A percentile compares a stretch with the other conserved stretches of the same genome.
Conservation (phyloP, 2,888 invertebrate species). For the Drosophila anceps region DNA sequence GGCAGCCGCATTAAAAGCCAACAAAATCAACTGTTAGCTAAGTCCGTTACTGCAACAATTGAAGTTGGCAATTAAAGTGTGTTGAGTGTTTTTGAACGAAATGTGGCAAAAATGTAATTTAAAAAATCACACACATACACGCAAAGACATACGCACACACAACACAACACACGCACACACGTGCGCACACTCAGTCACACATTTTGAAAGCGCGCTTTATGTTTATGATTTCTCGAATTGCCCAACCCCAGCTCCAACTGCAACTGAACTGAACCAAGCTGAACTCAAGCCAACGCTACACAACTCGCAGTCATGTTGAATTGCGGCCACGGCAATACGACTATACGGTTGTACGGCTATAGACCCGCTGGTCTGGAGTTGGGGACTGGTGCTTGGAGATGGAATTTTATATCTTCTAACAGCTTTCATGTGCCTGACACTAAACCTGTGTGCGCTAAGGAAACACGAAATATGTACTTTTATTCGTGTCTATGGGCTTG, state of each 20-base stretch:
- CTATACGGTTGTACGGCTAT: slow-evolving; percentile 12
- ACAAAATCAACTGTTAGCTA: slow-evolving; percentile 58
- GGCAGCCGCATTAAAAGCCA: slow-evolving; percentile 48
- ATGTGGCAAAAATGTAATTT: slow-evolving; percentile 77
- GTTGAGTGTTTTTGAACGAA: slow-evolving; percentile 65
- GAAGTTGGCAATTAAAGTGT: slow-evolving; percentile 70
- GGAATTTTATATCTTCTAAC: slow-evolving; percentile 62
- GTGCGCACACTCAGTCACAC: slow-evolving; percentile 15
- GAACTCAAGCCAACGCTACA: slow-evolving; percentile 49
- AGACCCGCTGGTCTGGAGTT: neutral
- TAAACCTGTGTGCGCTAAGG: slow-evolving; percentile 45
- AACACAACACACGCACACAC: slow-evolving; percentile 28
- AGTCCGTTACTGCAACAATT: slow-evolving; percentile 65
- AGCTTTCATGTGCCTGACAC: slow-evolving; percentile 62
- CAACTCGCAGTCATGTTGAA: slow-evolving; percentile 56
- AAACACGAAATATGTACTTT: slow-evolving; percentile 35
- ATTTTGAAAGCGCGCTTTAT: slow-evolving; percentile 76
- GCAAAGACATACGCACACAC: slow-evolving; percentile 14
- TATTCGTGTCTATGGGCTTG: slow-evolving; percentile 35
- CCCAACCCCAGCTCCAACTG: slow-evolving; percentile 57
- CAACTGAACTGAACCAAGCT: slow-evolving; percentile 50
- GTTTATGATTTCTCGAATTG: slow-evolving; percentile 67
- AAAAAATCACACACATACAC: slow-evolving; percentile 33
- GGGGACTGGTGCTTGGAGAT: slow-evolving; percentile 16
- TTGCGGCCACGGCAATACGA: slow-evolving; percentile 60